A percentile compares a stretch with the other conserved stretches of the same genome.
Evolutionary conservation across 30 jellyfish, hydroid and myxozoan species (phyloP).

Genomic region (Mastigias papua): DNA sequence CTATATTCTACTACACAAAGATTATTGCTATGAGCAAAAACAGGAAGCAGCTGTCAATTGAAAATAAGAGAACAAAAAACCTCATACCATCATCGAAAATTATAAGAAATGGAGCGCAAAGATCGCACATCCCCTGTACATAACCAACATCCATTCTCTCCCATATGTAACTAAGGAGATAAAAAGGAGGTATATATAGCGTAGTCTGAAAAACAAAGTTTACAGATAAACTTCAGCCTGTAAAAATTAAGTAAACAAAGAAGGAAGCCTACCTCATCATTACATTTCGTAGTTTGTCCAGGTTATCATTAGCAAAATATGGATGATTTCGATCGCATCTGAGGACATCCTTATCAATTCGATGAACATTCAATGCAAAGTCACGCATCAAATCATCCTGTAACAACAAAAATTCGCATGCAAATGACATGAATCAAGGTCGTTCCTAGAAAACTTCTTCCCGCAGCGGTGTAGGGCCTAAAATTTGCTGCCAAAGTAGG

Average conservation of each 20-base stretch:
- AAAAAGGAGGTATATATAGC: not conserved
- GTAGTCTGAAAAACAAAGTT: not conserved
- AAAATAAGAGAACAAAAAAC: not conserved
- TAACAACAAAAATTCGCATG: not conserved
- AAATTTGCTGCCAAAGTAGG: too few species aligned
- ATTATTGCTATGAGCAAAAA: not conserved
- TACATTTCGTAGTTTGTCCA: conserved; percentile 89
- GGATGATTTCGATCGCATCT: conserved; percentile 98
- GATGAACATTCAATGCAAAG: conserved; percentile 96
- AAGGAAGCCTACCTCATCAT: conserved; percentile 82
- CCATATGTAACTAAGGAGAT: conserved; percentile 88
- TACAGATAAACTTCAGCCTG: too few species aligned
- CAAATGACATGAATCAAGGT: not conserved
- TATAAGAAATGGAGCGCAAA: conserved; percentile 95
- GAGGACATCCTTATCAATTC: conserved; percentile 97
- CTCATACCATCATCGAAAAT: conserved; percentile 91
- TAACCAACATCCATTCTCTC: conserved; percentile 96
- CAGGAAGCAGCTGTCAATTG: too few species aligned
- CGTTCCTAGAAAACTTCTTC: not conserved
- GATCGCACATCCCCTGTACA: conserved; percentile 99
- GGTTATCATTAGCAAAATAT: conserved; percentile 80
- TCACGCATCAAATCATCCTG: conserved; percentile 95
- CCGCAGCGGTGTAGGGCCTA: too few species aligned
- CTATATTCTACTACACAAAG: too few species aligned
- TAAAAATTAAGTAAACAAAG: not conserved